These are phyloP conservation scores for Gambelia wislizenii DNA, from an alignment of 2,797 vertebrate genomes.

Conservation along the genomic window DNA sequence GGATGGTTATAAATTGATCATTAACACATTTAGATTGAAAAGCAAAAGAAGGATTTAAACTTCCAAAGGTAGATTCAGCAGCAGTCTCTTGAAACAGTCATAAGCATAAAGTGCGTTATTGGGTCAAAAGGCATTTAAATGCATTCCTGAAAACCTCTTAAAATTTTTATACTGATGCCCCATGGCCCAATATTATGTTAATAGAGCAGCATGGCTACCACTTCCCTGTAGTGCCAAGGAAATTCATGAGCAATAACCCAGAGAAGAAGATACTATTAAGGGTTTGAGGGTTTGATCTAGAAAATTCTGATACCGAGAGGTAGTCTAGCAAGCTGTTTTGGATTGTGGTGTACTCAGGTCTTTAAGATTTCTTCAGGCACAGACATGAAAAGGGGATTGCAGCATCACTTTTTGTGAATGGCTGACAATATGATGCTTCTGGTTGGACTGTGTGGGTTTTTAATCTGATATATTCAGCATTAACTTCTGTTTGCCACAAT, in stretches of 20 bases:
- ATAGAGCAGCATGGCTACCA: not conserved
- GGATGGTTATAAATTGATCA: conserved; percentile 3
- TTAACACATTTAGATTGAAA: not conserved
- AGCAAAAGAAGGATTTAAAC: not conserved
- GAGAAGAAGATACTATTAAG: not conserved
- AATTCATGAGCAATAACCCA: not conserved
- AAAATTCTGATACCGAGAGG: not conserved
- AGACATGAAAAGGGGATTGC: not conserved
- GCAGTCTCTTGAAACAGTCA: not conserved
- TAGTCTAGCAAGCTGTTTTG: not conserved
- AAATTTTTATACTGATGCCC: not conserved
- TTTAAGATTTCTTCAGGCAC: not conserved
- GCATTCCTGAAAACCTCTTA: not conserved
- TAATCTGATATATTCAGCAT: not conserved
- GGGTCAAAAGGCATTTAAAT: not conserved
- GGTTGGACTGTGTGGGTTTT: not conserved
- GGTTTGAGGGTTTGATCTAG: not conserved
- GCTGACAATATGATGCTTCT: not conserved
- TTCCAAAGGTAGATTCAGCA: not conserved
- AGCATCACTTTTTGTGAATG: not conserved
- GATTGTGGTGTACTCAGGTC: not conserved
- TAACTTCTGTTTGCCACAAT: not conserved
- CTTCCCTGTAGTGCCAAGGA: no score
- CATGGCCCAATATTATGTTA: not conserved
- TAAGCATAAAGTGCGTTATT: not conserved